Conservation (phyloP, 2,888 invertebrate genomes). For the Drosophila suboccidentalis region DNA sequence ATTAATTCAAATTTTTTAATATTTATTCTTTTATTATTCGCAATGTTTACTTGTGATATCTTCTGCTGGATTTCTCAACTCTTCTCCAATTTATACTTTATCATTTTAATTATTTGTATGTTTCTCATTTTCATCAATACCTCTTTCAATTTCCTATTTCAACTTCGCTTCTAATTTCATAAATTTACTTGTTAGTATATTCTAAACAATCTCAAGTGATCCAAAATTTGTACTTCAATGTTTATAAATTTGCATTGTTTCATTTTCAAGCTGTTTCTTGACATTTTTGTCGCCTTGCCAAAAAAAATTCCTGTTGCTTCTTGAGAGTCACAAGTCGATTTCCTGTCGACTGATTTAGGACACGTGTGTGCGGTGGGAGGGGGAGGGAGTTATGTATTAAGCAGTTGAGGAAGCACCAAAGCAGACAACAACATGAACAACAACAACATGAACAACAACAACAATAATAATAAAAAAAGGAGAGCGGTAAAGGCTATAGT, state of each 20-base stretch:
- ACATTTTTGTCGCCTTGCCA: slow-evolving; percentile 41
- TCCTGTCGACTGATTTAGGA: slow-evolving; percentile 22
- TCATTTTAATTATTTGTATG: background rate
- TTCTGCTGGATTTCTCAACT: background rate
- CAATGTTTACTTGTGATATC: too few relatives aligned
- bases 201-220: background rate
- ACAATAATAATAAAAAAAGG: too few relatives aligned
- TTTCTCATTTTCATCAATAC: background rate
- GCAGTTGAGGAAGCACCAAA: background rate
- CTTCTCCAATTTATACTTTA: too few relatives aligned
- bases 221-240: background rate
- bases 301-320: slow-evolving; percentile 19
- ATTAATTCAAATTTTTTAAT: too few relatives aligned
- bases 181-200: too few relatives aligned
- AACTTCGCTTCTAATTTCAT: too few relatives aligned
- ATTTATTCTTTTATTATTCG: too few relatives aligned
- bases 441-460: background rate
- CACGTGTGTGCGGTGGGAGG: slow-evolving; percentile 13
- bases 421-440: background rate
- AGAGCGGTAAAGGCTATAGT: too few relatives aligned
- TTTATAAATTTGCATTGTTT: background rate
- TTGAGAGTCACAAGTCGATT: slow-evolving; percentile 29
- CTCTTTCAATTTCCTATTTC: too few relatives aligned
- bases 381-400: background rate
- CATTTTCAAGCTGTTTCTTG: background rate